Conservation (phyloP, 2,888 invertebrate genomes). For the Hirtodrosophila cameraria region DNA sequence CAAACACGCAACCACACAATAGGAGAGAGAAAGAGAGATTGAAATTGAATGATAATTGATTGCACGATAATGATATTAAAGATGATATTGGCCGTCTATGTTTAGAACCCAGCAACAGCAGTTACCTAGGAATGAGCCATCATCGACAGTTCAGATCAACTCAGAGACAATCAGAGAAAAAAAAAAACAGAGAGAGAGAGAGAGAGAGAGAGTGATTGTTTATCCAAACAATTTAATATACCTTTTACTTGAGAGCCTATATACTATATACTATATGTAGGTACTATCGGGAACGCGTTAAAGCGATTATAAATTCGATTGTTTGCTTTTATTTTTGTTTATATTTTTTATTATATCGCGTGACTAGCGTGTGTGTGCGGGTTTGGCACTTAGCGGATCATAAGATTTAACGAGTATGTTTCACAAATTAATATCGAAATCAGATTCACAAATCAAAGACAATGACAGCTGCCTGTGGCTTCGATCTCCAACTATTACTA, state of each 20-base stretch:
- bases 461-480: background rate
- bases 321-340: background rate
- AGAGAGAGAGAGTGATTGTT: background rate
- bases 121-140: conserved; percentile 23
- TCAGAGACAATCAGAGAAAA: background rate
- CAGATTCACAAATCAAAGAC: conserved; percentile 1
- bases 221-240: conserved; percentile 1
- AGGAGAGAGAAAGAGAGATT: background rate
- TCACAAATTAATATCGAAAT: conserved; percentile 10
- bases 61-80: conserved; percentile 2
- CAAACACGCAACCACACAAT: background rate
- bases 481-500: background rate
- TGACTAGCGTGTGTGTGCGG: conserved; percentile 26
- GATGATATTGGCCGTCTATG: conserved; percentile 47
- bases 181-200: background rate
- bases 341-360: conserved; percentile 27
- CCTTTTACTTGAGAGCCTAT: conserved; percentile 3
- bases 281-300: background rate
- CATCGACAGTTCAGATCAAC: conserved; percentile 1
- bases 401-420: conserved; percentile 23
- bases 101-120: conserved; percentile 33
- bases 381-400: conserved; percentile 27
- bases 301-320: no score
- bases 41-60: background rate
- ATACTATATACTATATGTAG: no score